Base-by-base conservation (phyloP, 2,113 vertebrate genomes). In the Coptodon rendalli region DNA sequence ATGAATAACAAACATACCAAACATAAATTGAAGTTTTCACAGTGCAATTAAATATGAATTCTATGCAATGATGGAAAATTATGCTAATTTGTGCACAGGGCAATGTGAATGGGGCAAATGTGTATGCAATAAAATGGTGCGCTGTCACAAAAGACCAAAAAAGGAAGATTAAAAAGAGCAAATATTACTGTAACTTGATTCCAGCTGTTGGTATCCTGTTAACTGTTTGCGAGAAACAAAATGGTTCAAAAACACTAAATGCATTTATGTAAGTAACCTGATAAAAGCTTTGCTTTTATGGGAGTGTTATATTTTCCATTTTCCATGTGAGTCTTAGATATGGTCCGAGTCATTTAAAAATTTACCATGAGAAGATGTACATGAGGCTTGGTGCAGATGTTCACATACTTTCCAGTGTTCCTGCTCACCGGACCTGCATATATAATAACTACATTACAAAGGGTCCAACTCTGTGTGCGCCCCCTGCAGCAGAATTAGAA, bases 391-490 rank as follows among this genome's bases (percentile, higher is more conserved):
- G 43, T 48, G 43, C 43, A 29, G 24, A 76, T 76, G 43, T 48
- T 29, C 40, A 76, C 40, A 76, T 50, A 50, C 43, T 50, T 50
- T 71, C 12, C n/a, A 24, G 34, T 45, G 40, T 43, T 31, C 45
- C 27, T 50, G 16, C 17, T 50, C 27, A 78, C 68, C 0, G 0
- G n/a, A 73, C 22, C 40, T 73, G 68, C 0, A 73, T 27, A 0
- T 19, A 31, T 12, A 78, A 3, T 50, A 50, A 50, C 45, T n/a
- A 50, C 45, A 52, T 29, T 78, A 78, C 45, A 50, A 78, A n/a
- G 3, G 45, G 9, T 52, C 16, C 45, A 50, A 78, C 17, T 50
- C 10, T 31, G 24, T 48, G 5, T 12, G 27, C 10, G 4, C 27
- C 24, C 24, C 16, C 24, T 31, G 10, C 9, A 52, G 45, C 73